Evolutionary conservation across 1,140 invertebrate genomes (phyloP).

Genomic region (Pseudachorutes palmiensis): DNA sequence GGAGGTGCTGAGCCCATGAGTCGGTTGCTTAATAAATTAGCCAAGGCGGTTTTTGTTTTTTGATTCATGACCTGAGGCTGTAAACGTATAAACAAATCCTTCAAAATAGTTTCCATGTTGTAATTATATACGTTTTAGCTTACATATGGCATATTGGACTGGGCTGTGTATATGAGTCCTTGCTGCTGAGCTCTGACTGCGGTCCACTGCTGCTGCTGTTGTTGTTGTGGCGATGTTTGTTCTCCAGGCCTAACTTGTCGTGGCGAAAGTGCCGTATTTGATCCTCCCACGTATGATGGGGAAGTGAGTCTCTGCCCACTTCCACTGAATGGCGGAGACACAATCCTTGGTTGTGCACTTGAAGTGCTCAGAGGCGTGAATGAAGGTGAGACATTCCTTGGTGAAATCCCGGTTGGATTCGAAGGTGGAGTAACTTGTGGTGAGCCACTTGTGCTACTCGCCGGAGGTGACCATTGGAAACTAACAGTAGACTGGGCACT

Average conservation of each 20-base stretch:
- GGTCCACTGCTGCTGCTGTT: constrained; percentile 14
- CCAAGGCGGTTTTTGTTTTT: constrained; percentile 89
- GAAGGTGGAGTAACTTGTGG: too few relatives aligned
- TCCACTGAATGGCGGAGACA: too few relatives aligned
- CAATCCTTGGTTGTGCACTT: too few relatives aligned
- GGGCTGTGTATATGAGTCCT: constrained; percentile 10
- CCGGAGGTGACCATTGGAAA: background rate
- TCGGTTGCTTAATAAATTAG: constrained; percentile 85
- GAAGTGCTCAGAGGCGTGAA: too few relatives aligned
- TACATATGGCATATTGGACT: constrained; percentile 18
- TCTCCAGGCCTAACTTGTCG: background rate
- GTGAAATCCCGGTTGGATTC: too few relatives aligned
- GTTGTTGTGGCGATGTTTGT: constrained; percentile 8
- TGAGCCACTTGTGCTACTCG: background rate
- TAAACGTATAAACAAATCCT: too few relatives aligned
- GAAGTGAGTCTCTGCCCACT: background rate
- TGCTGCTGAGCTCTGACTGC: background rate
- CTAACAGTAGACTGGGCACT: background rate
- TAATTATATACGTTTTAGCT: constrained; percentile 11
- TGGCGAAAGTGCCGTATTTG: background rate
- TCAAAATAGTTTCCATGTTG: background rate
- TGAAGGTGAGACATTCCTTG: too few relatives aligned
- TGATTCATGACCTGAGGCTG: constrained; percentile 59
- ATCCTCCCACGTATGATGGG: too few relatives aligned
- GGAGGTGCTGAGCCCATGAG: constrained; percentile 55